Percentiles rank a stretch among this genome's conserved stretches.
These are phyloP conservation scores for Rynchops niger DNA, from an alignment of 2,113 vertebrate species.

Conservation along the genomic window DNA sequence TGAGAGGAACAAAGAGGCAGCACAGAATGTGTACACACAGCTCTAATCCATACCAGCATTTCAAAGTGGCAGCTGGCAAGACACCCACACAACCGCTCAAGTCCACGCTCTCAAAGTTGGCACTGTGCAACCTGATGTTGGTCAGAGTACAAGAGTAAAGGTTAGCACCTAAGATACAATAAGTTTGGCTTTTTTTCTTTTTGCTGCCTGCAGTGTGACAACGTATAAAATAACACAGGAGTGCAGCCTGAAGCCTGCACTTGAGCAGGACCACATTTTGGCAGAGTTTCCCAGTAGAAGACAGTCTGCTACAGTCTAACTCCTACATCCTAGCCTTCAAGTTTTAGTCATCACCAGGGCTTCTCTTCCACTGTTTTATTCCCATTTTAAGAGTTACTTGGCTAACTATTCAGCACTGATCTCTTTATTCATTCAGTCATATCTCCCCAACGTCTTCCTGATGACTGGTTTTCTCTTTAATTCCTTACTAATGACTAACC, in stretches of 20 bases:
- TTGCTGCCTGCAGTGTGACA: background rate
- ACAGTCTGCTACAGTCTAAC: slow-evolving; percentile 40
- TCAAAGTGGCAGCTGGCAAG: slow-evolving; percentile 34
- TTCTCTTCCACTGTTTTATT: background rate
- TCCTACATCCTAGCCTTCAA: slow-evolving; percentile 42
- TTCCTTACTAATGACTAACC: background rate
- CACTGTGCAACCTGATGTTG: background rate
- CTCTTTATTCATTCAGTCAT: background rate
- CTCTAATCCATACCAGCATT: slow-evolving; percentile 52
- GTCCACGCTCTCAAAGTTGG: background rate
- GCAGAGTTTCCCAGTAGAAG: background rate
- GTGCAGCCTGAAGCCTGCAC: background rate
- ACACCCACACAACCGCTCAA: slow-evolving; percentile 26
- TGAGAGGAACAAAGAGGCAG: slow-evolving; percentile 57
- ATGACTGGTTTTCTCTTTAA: background rate
- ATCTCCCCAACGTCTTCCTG: background rate
- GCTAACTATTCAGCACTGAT: background rate
- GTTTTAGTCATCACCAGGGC: slow-evolving; percentile 48
- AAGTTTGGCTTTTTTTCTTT: background rate
- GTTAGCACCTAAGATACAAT: background rate
- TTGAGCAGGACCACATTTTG: background rate
- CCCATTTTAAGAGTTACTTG: background rate
- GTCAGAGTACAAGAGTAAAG: background rate
- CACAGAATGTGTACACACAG: slow-evolving; percentile 55
- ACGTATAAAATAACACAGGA: background rate